Percentiles rank a stretch among this genome's conserved stretches.
phyloP scores from a whole-genome alignment of 2,888 invertebrate species.

The Hymenopus coronatus region DNA sequence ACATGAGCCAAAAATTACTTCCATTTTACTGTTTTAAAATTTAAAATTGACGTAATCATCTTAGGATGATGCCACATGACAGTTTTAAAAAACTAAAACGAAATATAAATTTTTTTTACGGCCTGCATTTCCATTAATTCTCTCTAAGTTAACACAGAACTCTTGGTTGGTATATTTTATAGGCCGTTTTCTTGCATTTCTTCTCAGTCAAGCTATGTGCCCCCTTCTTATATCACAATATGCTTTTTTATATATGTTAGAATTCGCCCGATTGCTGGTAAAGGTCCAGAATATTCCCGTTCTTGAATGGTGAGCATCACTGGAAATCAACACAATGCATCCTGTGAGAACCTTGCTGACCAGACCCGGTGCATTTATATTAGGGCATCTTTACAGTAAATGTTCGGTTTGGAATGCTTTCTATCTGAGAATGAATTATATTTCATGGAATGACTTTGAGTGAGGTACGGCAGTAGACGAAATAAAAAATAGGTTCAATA shows the following conservation, averaged over 20 bases:
- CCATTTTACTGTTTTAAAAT: not conserved
- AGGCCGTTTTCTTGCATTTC: not conserved
- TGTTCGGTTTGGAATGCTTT: not conserved
- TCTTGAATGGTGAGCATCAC: not conserved
- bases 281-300: not conserved
- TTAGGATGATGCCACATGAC: not conserved
- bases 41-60: not conserved
- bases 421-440: constrained; percentile 4
- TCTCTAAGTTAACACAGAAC: not conserved
- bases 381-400: not conserved
- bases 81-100: not conserved
- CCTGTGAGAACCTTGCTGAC: not conserved
- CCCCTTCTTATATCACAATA: not conserved
- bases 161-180: not conserved
- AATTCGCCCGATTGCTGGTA: not conserved
- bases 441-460: constrained; percentile 16
- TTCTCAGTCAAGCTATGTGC: not conserved
- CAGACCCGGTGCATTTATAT: not conserved
- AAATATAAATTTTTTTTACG: not conserved
- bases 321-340: not conserved
- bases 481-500: constrained; percentile 32
- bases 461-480: constrained; percentile 34
- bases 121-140: not conserved
- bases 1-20: not conserved
- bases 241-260: not conserved